Percentiles rank a stretch among this genome's conserved stretches.
phyloP scores from a whole-genome alignment of 2,113 vertebrate genomes.

The Campylomormyrus tamandua region DNA sequence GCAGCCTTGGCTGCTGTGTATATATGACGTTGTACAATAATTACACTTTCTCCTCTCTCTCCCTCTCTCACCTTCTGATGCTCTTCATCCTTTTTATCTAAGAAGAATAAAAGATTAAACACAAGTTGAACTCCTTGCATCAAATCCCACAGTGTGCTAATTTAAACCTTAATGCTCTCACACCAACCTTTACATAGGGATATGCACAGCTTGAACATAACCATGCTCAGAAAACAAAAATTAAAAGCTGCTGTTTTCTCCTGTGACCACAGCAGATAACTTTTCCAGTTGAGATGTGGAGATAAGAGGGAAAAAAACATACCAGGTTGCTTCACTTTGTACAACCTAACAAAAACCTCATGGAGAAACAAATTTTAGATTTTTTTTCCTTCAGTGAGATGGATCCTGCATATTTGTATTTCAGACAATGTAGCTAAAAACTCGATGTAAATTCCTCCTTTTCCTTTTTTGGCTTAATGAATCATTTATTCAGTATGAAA shows the following conservation, averaged over 20 bases:
- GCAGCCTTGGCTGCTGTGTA: conserved; percentile 93
- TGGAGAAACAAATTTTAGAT: conserved; percentile 94
- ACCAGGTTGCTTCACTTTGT: conserved; percentile 86
- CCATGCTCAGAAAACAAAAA: conserved; percentile 45
- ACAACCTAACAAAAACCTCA: conserved; percentile 74
- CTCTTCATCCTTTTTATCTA: conserved; percentile 61
- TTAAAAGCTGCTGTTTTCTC: conserved; percentile 64
- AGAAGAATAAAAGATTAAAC: conserved; percentile 57
- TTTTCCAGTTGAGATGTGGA: conserved; percentile 79
- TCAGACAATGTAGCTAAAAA: conserved; percentile 99
- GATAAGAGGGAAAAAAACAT: conserved; percentile 49
- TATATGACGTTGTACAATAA: conserved; percentile 99
- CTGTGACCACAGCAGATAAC: conserved; percentile 71
- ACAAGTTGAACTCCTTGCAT: conserved; percentile 52
- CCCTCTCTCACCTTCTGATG: conserved; percentile 63
- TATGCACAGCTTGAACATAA: conserved; percentile 63
- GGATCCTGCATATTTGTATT: conserved; percentile 99
- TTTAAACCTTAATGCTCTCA: conserved; percentile 48
- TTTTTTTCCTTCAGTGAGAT: conserved; percentile 86
- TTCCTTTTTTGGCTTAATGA: conserved; percentile 98
- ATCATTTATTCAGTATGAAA: conserved; percentile 99
- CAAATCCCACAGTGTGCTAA: conserved; percentile 43
- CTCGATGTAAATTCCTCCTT: conserved; percentile 99
- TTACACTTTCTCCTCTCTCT: conserved; percentile 77
- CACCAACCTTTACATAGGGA: conserved; percentile 34